These are phyloP conservation scores for Corynorhinus townsendii DNA, from an alignment of 2,113 vertebrate genomes.

Conservation along the genomic window DNA sequence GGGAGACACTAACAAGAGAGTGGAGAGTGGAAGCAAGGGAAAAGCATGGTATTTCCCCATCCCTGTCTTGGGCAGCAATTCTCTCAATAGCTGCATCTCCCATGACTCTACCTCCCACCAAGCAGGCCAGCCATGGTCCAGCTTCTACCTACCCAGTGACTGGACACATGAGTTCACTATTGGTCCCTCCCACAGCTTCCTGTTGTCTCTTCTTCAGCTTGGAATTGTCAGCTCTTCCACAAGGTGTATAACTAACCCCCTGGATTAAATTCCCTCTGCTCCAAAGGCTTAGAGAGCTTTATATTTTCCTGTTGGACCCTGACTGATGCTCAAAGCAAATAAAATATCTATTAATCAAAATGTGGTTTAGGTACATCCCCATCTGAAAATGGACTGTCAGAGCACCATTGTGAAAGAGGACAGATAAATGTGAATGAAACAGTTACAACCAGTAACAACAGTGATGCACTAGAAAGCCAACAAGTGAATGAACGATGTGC, in stretches of 20 bases:
- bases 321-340: background rate
- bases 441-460: background rate
- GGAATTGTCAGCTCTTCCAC: background rate
- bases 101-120: background rate
- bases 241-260: background rate
- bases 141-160: background rate
- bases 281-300: background rate
- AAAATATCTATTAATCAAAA: constrained; percentile 32
- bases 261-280: background rate
- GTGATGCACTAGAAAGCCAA: background rate
- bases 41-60: background rate
- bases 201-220: background rate
- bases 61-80: background rate
- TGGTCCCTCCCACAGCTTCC: background rate
- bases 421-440: background rate
- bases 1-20: background rate
- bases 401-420: background rate
- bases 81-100: background rate
- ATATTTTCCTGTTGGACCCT: background rate
- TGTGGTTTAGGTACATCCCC: background rate
- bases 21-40: background rate
- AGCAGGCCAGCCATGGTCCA: background rate
- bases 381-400: background rate
- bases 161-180: background rate
- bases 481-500: rapidly evolving